Conservation (phyloP, 2,113 vertebrate genomes). For the Festucalex cinctus region DNA sequence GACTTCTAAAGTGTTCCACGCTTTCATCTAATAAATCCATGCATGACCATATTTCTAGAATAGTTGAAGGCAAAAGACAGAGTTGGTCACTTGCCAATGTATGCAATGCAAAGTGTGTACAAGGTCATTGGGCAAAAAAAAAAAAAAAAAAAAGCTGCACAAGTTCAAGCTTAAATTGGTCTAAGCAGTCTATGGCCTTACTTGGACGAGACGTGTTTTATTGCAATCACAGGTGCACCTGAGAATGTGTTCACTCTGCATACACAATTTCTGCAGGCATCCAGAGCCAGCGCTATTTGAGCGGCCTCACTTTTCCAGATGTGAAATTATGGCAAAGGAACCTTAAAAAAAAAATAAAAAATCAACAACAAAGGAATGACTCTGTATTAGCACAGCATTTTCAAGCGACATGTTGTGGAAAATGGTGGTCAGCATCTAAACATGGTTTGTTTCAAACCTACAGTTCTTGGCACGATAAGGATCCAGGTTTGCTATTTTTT, state of each 20-base stretch:
- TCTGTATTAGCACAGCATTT: not conserved
- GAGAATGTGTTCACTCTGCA: conserved; percentile 13
- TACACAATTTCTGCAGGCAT: conserved; percentile 14
- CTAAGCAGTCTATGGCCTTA: conserved; percentile 24
- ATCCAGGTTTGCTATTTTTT: conserved; percentile 1
- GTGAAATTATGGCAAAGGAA: conserved; percentile 8
- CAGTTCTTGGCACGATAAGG: not conserved
- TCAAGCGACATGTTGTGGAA: conserved; percentile 6
- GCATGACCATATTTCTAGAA: not conserved
- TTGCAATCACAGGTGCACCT: conserved; percentile 39
- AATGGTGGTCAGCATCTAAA: conserved; percentile 7
- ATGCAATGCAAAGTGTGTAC: conserved; percentile 17
- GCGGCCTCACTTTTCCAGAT: conserved; percentile 19
- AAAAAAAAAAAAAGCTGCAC: conserved; percentile 1
- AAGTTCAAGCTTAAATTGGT: conserved; percentile 10
- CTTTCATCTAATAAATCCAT: not conserved
- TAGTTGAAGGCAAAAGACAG: not conserved
- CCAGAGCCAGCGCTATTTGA: conserved; percentile 3
- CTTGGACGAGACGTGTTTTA: conserved; percentile 23
- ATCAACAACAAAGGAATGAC: not conserved
- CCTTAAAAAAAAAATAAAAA: not conserved
- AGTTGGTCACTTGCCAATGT: not conserved
- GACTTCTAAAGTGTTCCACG: not conserved
- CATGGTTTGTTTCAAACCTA: conserved; percentile 5
- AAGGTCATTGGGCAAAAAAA: conserved; percentile 5